Evolutionary conservation across 2,888 invertebrate species (phyloP).

Genomic region (Heliconius erato): DNA sequence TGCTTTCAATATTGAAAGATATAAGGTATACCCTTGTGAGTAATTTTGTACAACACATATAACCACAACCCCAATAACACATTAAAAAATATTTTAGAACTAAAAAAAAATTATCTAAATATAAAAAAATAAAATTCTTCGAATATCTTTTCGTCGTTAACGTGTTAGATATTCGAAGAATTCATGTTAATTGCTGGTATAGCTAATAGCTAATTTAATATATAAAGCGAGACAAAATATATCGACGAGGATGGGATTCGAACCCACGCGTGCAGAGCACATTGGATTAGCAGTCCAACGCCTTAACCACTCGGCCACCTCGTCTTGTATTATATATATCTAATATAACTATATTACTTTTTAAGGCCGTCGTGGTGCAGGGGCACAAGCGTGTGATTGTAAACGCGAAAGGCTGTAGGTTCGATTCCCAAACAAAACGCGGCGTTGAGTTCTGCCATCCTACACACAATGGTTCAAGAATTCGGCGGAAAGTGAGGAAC

Average conservation of each 20-base stretch:
- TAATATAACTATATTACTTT: no score
- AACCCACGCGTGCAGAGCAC: slow-evolving; percentile 93
- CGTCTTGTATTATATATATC: slow-evolving; percentile 60
- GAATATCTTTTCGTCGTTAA: background rate
- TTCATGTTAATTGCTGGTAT: background rate
- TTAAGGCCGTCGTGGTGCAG: no score
- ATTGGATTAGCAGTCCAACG: slow-evolving; percentile 84
- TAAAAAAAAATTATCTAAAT: background rate
- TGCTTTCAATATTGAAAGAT: no score
- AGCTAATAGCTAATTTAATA: background rate
- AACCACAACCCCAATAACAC: no score
- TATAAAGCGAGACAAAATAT: background rate
- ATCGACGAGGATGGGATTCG: slow-evolving; percentile 92
- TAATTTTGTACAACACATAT: no score
- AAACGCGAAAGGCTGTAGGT: background rate
- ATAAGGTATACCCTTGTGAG: no score
- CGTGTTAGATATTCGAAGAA: slow-evolving; percentile 1
- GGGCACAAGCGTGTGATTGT: no score
- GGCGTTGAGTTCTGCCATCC: background rate
- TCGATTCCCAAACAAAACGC: background rate
- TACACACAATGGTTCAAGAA: background rate
- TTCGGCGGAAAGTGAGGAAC: background rate
- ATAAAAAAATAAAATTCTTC: background rate
- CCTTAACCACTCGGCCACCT: slow-evolving; percentile 87
- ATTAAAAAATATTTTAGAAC: background rate